phyloP scores from a whole-genome alignment of 1,140 invertebrate genomes.

The Archivesica marissinica region DNA sequence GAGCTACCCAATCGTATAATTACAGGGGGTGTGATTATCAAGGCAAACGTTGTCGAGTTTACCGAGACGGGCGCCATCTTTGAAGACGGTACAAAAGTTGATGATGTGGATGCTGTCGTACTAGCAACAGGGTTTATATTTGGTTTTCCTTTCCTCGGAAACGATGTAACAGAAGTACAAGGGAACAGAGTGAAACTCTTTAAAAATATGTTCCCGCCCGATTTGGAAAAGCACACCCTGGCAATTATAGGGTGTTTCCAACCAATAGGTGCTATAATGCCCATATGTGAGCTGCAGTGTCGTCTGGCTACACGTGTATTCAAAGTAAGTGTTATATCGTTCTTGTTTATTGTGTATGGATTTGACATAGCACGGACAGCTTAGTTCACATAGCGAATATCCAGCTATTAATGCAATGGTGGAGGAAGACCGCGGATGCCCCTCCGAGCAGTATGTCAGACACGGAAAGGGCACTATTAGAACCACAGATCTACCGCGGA shows the following conservation, averaged over 20 bases:
- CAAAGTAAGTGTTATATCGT: constrained; percentile 60
- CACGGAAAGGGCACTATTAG: too few relatives aligned
- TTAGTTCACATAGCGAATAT: too few relatives aligned
- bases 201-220: constrained; percentile 84
- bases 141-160: constrained; percentile 78
- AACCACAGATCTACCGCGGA: too few relatives aligned
- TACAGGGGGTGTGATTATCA: constrained; percentile 82
- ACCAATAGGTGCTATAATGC: constrained; percentile 85
- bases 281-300: constrained; percentile 80
- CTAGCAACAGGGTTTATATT: constrained; percentile 78
- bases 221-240: constrained; percentile 80
- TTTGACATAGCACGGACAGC: too few relatives aligned
- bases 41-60: constrained; percentile 77
- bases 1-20: constrained; percentile 84
- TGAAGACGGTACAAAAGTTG: constrained; percentile 78
- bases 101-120: constrained; percentile 75
- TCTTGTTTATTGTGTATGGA: too few relatives aligned
- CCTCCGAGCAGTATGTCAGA: too few relatives aligned
- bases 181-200: constrained; percentile 83
- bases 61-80: constrained; percentile 79
- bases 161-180: constrained; percentile 75
- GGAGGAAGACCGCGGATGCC: too few relatives aligned
- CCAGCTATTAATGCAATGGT: too few relatives aligned
- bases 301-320: constrained; percentile 67
- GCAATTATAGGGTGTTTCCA: constrained; percentile 86